Percentiles rank a stretch among this genome's conserved stretches.
Conservation (phyloP, 2,888 invertebrate species). For the Gerris lacustris region DNA sequence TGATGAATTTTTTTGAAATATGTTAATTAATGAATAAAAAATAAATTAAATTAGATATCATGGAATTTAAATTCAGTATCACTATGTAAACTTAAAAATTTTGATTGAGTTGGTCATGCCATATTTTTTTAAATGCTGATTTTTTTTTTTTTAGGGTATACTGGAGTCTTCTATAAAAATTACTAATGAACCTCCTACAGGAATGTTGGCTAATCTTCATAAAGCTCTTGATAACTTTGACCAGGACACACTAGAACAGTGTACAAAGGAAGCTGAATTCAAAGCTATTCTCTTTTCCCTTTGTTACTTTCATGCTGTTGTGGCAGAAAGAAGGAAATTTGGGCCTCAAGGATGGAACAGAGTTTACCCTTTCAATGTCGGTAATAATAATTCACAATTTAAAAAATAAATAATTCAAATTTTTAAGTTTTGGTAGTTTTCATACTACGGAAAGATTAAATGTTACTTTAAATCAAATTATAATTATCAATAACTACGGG, state of each 20-base stretch:
- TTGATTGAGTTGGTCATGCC: too few relatives aligned
- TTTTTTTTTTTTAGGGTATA: conserved; percentile 52
- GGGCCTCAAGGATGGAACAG: conserved; percentile 94
- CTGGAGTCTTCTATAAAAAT: conserved; percentile 93
- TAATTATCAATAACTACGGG: too few relatives aligned
- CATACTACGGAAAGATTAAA: too few relatives aligned
- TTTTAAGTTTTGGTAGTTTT: too few relatives aligned
- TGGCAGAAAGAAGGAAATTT: conserved; percentile 85
- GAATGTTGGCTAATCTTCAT: conserved; percentile 90
- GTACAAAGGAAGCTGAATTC: conserved; percentile 89
- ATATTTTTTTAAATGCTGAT: too few relatives aligned
- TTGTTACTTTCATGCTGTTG: conserved; percentile 93
- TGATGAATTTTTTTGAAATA: too few relatives aligned
- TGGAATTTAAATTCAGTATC: too few relatives aligned
- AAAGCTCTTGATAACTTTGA: conserved; percentile 89
- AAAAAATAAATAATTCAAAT: too few relatives aligned
- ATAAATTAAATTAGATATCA: too few relatives aligned
- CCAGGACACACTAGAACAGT: conserved; percentile 91
- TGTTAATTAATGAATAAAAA: too few relatives aligned
- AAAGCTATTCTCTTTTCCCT: conserved; percentile 85
- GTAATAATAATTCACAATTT: conserved; percentile 36
- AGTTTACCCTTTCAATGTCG: conserved; percentile 89
- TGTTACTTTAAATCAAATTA: too few relatives aligned
- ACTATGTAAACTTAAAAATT: too few relatives aligned
- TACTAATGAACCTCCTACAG: conserved; percentile 93